Base-by-base conservation (phyloP, 2,888 invertebrate species). In the Drosophila emarginata region DNA sequence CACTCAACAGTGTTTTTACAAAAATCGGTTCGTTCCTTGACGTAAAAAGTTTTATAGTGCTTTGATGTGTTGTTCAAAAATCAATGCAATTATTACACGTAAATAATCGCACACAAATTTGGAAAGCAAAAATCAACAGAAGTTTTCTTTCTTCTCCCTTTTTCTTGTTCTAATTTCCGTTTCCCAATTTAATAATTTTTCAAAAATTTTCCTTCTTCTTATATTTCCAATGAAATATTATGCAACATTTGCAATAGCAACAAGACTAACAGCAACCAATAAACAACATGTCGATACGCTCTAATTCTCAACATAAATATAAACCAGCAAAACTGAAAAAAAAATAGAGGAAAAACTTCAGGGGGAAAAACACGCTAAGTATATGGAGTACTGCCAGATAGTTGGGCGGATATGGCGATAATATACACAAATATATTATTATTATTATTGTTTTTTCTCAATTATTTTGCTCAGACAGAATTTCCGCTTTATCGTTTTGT, bases 251-350 rank as follows among this genome's bases (percentile, higher is more conserved):
- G 54, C 54, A 32, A 32, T 54, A 21, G 18, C 45, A 45, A 39
- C 39, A 39, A 14, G 2, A 14, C n/a, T 2, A 39, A 21, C 18
- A 59, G 80, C 51, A 80, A 78, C 85, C 87, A 87, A 82, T 85
- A 87, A 63, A 70, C 77, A 78, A 76, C 74, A 56, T 74, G 63
- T 61, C 76, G 82, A 69, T 76, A 70, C 82, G 82, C 86, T 81
- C 88, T 69, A 89, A 32, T 87, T 87, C 85, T 72, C 72, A 45
- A 23, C 50, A 40, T 39, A 66, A 74, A 60, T 61, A 72, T 45
- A 45, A 60, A 52, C 62, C 62, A 60, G 51, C 53, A 58, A 32
- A 59, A 63, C n/a, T n/a, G n/a, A 54, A 54, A 45, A 58, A 18
- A 9, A 61, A 61, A 66, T 1, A 4, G 6, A 61, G 68, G 64